Evolutionary conservation across 2,113 vertebrate species (phyloP).

Genomic region (Tenrec ecaudatus): DNA sequence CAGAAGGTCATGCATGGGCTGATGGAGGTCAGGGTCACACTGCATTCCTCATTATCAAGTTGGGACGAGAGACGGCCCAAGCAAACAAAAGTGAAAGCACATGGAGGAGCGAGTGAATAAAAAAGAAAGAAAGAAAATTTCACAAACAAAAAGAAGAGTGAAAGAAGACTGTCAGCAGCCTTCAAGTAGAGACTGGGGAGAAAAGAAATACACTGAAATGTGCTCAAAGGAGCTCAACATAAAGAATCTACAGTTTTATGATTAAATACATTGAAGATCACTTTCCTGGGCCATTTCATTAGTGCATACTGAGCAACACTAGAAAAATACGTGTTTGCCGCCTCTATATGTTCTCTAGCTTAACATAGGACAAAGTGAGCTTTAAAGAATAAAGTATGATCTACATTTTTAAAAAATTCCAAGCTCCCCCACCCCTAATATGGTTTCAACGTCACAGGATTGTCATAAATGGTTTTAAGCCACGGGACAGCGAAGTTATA

Average conservation of each 20-base stretch:
- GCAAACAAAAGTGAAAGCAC: slow-evolving; percentile 99
- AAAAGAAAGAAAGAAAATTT: slow-evolving; percentile 89
- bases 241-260: slow-evolving; percentile 88
- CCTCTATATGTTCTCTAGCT: slow-evolving; percentile 68
- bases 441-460: slow-evolving; percentile 69
- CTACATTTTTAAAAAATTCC: slow-evolving; percentile 68
- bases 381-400: slow-evolving; percentile 74
- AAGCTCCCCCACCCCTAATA: slow-evolving; percentile 33
- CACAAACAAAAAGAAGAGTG: slow-evolving; percentile 94
- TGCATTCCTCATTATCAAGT: slow-evolving; percentile 99
- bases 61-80: slow-evolving; percentile 97
- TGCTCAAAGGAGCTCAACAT: slow-evolving; percentile 87
- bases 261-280: slow-evolving; percentile 84
- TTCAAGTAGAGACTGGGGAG: slow-evolving; percentile 93
- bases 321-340: slow-evolving; percentile 50
- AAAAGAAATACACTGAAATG: slow-evolving; percentile 88
- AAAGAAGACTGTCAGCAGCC: slow-evolving; percentile 98
- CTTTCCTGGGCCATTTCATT: slow-evolving; percentile 72
- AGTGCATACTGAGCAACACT: slow-evolving; percentile 44
- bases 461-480: slow-evolving; percentile 76
- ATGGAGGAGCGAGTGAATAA: slow-evolving; percentile 94
- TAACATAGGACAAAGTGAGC: slow-evolving; percentile 70
- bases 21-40: slow-evolving; percentile 99
- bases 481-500: slow-evolving; percentile 59
- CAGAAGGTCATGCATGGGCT: slow-evolving; percentile 96